Conservation (phyloP, 2,113 vertebrate species). For the Bungarus multicinctus region DNA sequence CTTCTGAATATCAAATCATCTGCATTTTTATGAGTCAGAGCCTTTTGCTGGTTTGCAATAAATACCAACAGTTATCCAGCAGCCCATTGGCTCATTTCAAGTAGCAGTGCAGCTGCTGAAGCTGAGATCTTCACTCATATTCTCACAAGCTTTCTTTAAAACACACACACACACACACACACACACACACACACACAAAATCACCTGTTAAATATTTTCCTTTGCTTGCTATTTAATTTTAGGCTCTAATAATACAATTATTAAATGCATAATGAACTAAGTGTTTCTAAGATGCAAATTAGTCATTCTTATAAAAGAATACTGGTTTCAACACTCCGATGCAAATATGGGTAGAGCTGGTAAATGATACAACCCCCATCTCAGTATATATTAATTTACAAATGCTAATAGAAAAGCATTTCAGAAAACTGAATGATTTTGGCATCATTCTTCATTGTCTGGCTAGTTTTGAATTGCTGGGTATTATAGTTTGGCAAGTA, state of each 20-base stretch:
- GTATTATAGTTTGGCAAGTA: background rate
- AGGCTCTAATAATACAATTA: conserved; percentile 7
- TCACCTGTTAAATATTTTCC: conserved; percentile 11
- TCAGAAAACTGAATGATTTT: background rate
- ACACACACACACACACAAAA: background rate
- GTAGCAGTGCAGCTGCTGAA: background rate
- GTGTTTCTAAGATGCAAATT: background rate
- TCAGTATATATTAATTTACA: background rate
- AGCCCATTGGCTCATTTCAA: background rate
- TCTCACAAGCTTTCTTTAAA: background rate
- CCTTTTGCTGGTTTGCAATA: background rate
- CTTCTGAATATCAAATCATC: background rate
- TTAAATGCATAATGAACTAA: conserved; percentile 17
- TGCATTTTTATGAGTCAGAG: accelerated
- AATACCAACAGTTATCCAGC: conserved; percentile 25
- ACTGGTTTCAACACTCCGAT: conserved; percentile 9
- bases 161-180: background rate
- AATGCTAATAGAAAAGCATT: background rate
- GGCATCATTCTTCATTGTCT: background rate
- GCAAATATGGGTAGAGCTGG: background rate
- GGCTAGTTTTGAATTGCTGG: background rate
- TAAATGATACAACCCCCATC: background rate
- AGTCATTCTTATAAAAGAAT: conserved; percentile 33
- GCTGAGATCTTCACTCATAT: background rate
- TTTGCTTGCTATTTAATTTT: conserved; percentile 23